Conservation (phyloP, 2,888 invertebrate species). For the Eledone cirrhosa region DNA sequence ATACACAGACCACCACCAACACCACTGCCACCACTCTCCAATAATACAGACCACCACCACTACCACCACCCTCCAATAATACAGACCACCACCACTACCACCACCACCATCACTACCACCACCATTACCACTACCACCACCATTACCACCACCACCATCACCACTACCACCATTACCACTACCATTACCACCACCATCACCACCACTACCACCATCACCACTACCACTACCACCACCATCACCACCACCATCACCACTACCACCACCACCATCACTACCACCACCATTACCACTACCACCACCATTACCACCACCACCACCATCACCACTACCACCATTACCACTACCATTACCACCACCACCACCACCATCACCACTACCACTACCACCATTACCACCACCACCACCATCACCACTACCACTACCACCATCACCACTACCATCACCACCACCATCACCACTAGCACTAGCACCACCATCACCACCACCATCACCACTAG, state of each 20-base stretch:
- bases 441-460: too few relatives aligned
- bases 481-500: too few relatives aligned
- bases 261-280: slow-evolving; percentile 37
- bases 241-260: slow-evolving; percentile 26
- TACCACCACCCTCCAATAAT: too few relatives aligned
- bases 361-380: slow-evolving; percentile 32
- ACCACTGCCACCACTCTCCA: too few relatives aligned
- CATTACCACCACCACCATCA: slow-evolving; percentile 42
- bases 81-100: slow-evolving; percentile 13
- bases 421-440: too few relatives aligned
- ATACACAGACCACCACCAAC: too few relatives aligned
- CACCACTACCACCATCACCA: slow-evolving; percentile 32
- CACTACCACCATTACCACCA: not conserved
- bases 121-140: slow-evolving; percentile 14
- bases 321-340: too few relatives aligned
- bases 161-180: slow-evolving; percentile 41
- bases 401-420: slow-evolving; percentile 9
- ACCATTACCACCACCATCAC: slow-evolving; percentile 39
- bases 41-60: too few relatives aligned
- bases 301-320: slow-evolving; percentile 33
- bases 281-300: slow-evolving; percentile 39
- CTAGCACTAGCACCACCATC: too few relatives aligned
- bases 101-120: slow-evolving; percentile 7
- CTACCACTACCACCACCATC: slow-evolving; percentile 27
- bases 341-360: slow-evolving; percentile 30